A percentile compares a stretch with the other conserved stretches of the same genome.
These are phyloP conservation scores for Stenodema calcarata DNA, from an alignment of 2,888 invertebrate species.

Conservation along the genomic window DNA sequence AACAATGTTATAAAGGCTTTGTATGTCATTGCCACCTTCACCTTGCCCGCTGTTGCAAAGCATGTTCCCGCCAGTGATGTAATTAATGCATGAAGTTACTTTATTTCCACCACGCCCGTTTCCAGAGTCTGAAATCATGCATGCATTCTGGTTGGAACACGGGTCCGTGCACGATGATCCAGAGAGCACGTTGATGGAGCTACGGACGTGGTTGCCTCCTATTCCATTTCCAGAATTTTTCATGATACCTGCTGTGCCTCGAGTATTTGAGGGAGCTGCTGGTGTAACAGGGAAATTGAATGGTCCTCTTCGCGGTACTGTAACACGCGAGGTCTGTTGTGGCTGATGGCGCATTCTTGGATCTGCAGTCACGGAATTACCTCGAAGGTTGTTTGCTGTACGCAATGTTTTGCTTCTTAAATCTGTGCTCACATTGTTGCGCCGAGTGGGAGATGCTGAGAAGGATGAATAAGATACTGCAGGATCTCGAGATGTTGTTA, in stretches of 20 bases:
- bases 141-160: neutral
- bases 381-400: too few species aligned
- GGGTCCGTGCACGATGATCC: neutral
- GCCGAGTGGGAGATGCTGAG: too few species aligned
- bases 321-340: too few species aligned
- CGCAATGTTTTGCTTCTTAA: too few species aligned
- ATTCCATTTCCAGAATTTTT: neutral
- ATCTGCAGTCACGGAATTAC: neutral
- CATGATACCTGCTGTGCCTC: neutral
- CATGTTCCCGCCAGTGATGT: neutral
- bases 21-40: neutral
- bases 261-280: neutral
- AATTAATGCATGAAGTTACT: neutral
- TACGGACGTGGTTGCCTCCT: neutral
- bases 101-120: constrained; percentile 15
- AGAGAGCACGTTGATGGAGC: neutral
- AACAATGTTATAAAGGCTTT: neutral
- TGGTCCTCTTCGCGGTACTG: neutral
- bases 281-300: neutral
- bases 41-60: neutral
- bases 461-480: too few species aligned
- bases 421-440: too few species aligned
- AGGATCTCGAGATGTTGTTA: too few species aligned
- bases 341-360: neutral
- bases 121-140: neutral